Conservation (phyloP, 2,797 vertebrate genomes). For the Trichosurus vulpecula region DNA sequence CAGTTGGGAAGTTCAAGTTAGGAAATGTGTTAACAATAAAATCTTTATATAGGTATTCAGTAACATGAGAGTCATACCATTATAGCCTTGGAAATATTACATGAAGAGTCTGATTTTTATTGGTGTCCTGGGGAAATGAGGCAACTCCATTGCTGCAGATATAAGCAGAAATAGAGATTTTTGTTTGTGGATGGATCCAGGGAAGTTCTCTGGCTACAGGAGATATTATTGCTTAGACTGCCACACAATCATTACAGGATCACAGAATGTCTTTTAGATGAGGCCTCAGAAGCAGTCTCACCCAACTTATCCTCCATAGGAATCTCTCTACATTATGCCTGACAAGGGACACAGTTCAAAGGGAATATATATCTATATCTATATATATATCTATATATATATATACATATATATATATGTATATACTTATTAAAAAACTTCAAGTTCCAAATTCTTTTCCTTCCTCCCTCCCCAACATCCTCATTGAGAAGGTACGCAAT, state of each 20-base stretch:
- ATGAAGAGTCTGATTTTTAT: too few species aligned
- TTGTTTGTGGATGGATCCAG: neutral
- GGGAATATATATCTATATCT: too few species aligned
- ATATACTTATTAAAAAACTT: too few species aligned
- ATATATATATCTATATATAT: too few species aligned
- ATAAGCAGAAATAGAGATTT: too few species aligned
- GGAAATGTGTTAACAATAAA: neutral
- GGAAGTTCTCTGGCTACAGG: neutral
- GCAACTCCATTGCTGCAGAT: too few species aligned
- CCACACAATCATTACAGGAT: neutral
- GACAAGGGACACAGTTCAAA: neutral
- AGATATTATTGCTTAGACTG: neutral
- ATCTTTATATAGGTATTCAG: neutral
- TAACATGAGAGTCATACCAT: neutral
- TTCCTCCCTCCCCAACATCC: too few species aligned
- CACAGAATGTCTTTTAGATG: neutral
- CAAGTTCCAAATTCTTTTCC: too few species aligned
- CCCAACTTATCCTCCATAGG: neutral
- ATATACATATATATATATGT: too few species aligned
- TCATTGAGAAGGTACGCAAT: too few species aligned
- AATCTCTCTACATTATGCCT: neutral
- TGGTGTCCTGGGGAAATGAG: too few species aligned
- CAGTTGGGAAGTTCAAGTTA: neutral
- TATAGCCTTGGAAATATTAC: too few species aligned
- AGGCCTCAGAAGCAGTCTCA: neutral